phyloP scores from a whole-genome alignment of 2,797 vertebrate species.

The Babyrousa celebensis region DNA sequence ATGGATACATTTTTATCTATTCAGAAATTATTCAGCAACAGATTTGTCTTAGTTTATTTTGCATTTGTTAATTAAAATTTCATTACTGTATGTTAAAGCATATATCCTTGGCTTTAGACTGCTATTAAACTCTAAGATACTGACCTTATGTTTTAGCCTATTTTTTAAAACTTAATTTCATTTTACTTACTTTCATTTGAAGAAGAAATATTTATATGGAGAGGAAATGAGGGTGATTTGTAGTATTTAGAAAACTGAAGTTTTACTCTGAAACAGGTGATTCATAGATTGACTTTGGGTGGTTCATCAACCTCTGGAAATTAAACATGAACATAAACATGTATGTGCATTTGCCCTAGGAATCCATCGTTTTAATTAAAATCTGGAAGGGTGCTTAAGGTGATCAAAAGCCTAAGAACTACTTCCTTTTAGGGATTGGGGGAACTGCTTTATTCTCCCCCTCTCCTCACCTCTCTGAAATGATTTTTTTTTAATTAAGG shows the following conservation, averaged over 20 bases:
- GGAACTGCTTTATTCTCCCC: not conserved
- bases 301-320: not conserved
- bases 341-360: not conserved
- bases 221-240: not conserved
- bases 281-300: not conserved
- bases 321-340: not conserved
- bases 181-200: constrained; percentile 29
- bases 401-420: not conserved
- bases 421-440: not conserved
- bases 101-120: constrained; percentile 13
- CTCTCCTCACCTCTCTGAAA: not conserved
- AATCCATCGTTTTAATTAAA: not conserved
- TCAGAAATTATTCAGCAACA: constrained; percentile 8
- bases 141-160: not conserved
- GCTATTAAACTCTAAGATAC: not conserved
- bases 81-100: constrained; percentile 16
- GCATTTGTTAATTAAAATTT: constrained; percentile 60
- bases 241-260: not conserved
- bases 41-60: constrained; percentile 51
- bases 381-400: not conserved
- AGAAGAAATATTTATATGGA: not conserved
- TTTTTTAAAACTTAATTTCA: not conserved
- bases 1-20: not conserved
- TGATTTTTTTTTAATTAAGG: constrained; percentile 4
- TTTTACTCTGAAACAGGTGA: not conserved